phyloP scores from a whole-genome alignment of 2,888 invertebrate species.

The Trichogramma dendrolimi region DNA sequence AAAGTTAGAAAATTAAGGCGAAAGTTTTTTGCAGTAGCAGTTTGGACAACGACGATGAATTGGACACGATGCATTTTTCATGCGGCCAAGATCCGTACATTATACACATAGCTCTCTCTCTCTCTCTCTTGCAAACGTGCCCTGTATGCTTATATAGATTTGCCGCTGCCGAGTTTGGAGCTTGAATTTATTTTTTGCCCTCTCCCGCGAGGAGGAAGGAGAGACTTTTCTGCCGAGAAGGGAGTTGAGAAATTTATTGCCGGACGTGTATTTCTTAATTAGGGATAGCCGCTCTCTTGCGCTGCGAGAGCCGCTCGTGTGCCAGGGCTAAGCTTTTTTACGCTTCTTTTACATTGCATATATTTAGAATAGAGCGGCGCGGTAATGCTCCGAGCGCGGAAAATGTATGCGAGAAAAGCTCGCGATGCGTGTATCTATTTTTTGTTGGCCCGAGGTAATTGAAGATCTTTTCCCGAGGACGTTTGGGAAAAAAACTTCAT shows the following conservation, averaged over 20 bases:
- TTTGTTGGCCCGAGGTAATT: no score
- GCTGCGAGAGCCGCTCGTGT: not conserved
- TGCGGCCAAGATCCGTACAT: conserved; percentile 12
- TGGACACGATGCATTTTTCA: conserved; percentile 23
- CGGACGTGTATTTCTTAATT: conserved; percentile 5
- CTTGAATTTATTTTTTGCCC: conserved; percentile 9
- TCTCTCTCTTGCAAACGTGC: not conserved
- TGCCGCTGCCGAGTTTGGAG: conserved; percentile 1
- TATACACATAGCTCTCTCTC: no score
- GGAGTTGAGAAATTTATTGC: conserved; percentile 1
- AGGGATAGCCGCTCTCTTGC: not conserved
- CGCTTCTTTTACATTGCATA: not conserved
- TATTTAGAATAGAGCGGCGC: not conserved
- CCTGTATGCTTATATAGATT: not conserved
- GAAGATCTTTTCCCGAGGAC: not conserved
- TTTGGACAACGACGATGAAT: conserved; percentile 15
- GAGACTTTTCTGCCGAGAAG: not conserved
- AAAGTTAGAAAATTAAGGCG: conserved; percentile 18
- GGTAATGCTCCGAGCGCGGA: not conserved
- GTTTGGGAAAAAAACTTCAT: not conserved
- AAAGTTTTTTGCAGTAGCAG: conserved; percentile 14
- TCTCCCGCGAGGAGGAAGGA: conserved; percentile 1
- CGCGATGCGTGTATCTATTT: no score
- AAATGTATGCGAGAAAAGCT: not conserved
- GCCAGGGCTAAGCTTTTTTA: not conserved